Evolutionary conservation across 2,888 invertebrate species (phyloP), one percentile per base, ranked within the genome.

Genomic region (Cerastis rubricosa): DNA sequence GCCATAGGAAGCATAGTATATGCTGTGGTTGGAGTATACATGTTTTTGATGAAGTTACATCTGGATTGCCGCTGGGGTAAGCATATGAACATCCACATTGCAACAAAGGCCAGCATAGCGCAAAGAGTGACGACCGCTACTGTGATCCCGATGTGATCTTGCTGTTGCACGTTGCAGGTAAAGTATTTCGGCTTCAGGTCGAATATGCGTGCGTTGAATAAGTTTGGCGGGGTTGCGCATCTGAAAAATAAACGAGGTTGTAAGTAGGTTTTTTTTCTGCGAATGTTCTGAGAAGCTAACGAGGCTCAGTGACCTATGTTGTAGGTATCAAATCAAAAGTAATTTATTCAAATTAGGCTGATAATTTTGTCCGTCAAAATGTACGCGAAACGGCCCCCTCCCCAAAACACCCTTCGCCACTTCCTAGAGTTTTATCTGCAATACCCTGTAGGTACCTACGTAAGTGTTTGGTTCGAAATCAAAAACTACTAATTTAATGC

Each of bases 181-280:
- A 97, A 94, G 86, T 95, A 96, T 65, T 95, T 92, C 0, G 89
- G 87, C 0, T 95, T 91, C 35, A 97, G 88, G 17, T 96, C 95
- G 86, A 94, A 94, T 45, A 97, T 91, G 6, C 94, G 90, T 59
- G 95, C 96, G 91, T 95, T 95, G 88, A 88, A 93, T 1, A 96
- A 89, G 0, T 91, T 81, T 1, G 90, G 86, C 14, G 97, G 97
- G 0, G 93, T 91, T 63, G 90, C 93, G 84, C 97, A 97, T 87
- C 97, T 97, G 95, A 68, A 93, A 94, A 76, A 67, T 54, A 66
- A 59, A 43, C 0, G 17, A 29, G 0, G 12, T 29, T 63, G 8
- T 59, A 25, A 12, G 17, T 43, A 22, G 40, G 40, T 11, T 12
- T 40, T 61, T 40, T n/a, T 63, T 17, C 1, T 40, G 7, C 2